Evolutionary conservation across 2,888 invertebrate species (phyloP).

Genomic region (Clostera curtula): DNA sequence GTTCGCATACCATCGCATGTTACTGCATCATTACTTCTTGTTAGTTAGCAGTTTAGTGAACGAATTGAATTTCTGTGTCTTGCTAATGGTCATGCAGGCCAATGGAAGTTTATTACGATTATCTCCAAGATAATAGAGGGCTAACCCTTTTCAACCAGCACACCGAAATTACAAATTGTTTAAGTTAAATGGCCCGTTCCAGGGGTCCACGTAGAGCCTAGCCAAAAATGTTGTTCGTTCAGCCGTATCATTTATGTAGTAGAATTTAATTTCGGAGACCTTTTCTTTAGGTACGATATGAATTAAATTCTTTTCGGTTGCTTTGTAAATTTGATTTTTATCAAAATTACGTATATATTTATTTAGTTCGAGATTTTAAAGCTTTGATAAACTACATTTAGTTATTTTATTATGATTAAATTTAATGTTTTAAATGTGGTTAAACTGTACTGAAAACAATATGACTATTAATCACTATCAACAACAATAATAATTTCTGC

Average conservation of each 20-base stretch:
- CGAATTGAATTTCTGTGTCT: conserved; percentile 50
- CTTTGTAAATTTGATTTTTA: neutral
- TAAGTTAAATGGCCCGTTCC: conserved; percentile 25
- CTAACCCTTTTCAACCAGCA: conserved; percentile 31
- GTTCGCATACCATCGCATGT: conserved; percentile 38
- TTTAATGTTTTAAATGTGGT: no score
- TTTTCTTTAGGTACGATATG: no score
- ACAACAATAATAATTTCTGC: no score
- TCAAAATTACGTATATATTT: neutral
- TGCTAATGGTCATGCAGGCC: conserved; percentile 26
- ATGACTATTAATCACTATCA: no score
- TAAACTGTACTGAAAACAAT: no score
- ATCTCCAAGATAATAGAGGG: conserved; percentile 29
- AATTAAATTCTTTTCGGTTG: neutral
- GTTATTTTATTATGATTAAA: no score
- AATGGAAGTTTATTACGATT: conserved; percentile 36
- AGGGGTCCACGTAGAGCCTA: conserved; percentile 15
- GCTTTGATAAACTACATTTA: no score
- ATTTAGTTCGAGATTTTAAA: no score
- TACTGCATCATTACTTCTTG: conserved; percentile 43
- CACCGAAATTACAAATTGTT: conserved; percentile 31
- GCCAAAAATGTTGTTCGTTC: conserved; percentile 22
- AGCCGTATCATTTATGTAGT: no score
- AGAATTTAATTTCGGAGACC: no score
- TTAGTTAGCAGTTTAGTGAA: conserved; percentile 39